phyloP scores from a whole-genome alignment of 1,140 invertebrate species.

The Aporrectodea caliginosa region DNA sequence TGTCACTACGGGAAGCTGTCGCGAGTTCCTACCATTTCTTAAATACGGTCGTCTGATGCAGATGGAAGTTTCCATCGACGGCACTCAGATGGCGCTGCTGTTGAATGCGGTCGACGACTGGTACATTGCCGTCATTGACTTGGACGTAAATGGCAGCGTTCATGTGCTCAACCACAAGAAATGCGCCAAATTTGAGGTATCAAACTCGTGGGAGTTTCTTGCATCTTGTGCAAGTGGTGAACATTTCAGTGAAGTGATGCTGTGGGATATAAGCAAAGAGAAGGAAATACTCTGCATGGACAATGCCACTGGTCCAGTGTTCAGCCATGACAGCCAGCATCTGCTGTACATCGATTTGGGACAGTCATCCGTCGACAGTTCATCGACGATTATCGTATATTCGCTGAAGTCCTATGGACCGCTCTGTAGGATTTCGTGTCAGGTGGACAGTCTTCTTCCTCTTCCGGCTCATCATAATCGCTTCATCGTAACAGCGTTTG shows the following conservation, averaged over 20 bases:
- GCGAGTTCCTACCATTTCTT: slow-evolving; percentile 23
- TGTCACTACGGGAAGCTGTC: slow-evolving; percentile 9
- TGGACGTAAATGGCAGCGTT: not conserved
- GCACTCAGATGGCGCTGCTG: slow-evolving; percentile 24
- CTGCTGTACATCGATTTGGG: slow-evolving; percentile 27
- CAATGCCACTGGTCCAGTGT: slow-evolving; percentile 25
- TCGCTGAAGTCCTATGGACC: not conserved
- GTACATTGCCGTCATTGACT: slow-evolving; percentile 24
- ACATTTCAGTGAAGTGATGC: slow-evolving; percentile 14
- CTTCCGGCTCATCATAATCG: slow-evolving; percentile 4
- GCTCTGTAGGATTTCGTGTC: not conserved
- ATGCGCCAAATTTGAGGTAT: slow-evolving; percentile 6
- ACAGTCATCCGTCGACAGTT: not conserved
- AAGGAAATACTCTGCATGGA: slow-evolving; percentile 9
- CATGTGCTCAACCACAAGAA: not conserved
- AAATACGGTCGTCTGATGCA: slow-evolving; percentile 27
- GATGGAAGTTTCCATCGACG: slow-evolving; percentile 23
- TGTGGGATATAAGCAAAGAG: slow-evolving; percentile 20
- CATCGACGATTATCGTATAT: not conserved
- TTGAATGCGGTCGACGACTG: slow-evolving; percentile 10
- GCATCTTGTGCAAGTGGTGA: slow-evolving; percentile 4
- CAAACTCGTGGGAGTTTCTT: slow-evolving; percentile 10
- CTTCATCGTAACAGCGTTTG: slow-evolving; percentile 16
- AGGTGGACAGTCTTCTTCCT: slow-evolving; percentile 4
- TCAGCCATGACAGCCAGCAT: slow-evolving; percentile 6